These are phyloP conservation scores for Sesia bembeciformis DNA, from an alignment of 2,888 invertebrate species.

Conservation along the genomic window DNA sequence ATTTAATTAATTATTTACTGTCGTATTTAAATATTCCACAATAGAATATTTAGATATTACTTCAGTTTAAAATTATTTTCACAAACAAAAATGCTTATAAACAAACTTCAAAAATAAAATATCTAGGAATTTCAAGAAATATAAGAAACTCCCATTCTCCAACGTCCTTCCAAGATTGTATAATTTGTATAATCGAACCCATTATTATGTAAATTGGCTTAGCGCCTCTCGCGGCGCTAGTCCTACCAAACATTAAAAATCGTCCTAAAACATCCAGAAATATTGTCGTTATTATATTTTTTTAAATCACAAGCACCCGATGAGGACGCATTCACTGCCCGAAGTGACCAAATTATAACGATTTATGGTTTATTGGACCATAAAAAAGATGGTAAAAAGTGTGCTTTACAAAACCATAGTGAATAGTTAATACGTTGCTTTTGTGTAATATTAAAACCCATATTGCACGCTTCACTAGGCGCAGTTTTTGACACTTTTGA, in stretches of 20 bases:
- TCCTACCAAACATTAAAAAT: slow-evolving; percentile 19
- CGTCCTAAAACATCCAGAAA: slow-evolving; percentile 29
- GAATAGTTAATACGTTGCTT: slow-evolving; percentile 29
- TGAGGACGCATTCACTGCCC: slow-evolving; percentile 40
- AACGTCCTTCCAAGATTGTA: not conserved
- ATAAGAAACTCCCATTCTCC: not conserved
- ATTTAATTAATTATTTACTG: too few relatives aligned
- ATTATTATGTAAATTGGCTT: slow-evolving; percentile 59
- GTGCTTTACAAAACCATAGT: slow-evolving; percentile 13
- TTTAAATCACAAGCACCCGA: slow-evolving; percentile 34
- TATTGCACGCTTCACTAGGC: slow-evolving; percentile 52
- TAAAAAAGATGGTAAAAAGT: slow-evolving; percentile 48
- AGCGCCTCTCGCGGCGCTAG: slow-evolving; percentile 61
- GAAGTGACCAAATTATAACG: slow-evolving; percentile 61
- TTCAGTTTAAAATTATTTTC: too few relatives aligned
- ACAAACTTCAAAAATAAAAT: too few relatives aligned
- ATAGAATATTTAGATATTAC: too few relatives aligned
- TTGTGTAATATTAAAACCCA: slow-evolving; percentile 31
- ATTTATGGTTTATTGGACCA: slow-evolving; percentile 74
- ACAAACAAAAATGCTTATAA: too few relatives aligned
- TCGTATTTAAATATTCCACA: too few relatives aligned
- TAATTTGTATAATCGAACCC: slow-evolving; percentile 35
- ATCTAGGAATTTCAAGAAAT: too few relatives aligned
- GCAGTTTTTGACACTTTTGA: slow-evolving; percentile 43
- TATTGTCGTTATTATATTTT: slow-evolving; percentile 36